These are phyloP conservation scores for Orthonyx spaldingii DNA, from an alignment of 2,113 vertebrate genomes.

Conservation along the genomic window DNA sequence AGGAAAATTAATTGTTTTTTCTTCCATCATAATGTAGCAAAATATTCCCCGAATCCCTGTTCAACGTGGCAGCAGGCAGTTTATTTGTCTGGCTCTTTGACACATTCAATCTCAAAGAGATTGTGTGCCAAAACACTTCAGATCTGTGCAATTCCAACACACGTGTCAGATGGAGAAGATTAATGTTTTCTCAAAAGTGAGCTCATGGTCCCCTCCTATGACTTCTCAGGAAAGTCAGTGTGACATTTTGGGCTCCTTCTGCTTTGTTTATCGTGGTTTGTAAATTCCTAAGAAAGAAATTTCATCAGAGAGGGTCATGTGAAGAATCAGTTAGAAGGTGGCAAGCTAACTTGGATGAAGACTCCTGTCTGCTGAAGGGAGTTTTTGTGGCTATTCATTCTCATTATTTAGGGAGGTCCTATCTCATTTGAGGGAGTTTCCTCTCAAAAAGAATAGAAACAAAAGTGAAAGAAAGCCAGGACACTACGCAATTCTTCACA, in stretches of 20 bases:
- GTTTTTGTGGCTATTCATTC: not conserved
- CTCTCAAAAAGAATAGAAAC: not conserved
- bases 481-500: not conserved
- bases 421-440: not conserved
- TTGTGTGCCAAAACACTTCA: not conserved
- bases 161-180: not conserved
- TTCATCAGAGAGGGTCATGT: not conserved
- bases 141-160: not conserved
- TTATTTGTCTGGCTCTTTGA: not conserved
- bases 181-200: not conserved
- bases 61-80: not conserved
- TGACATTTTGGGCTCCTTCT: not conserved
- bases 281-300: not conserved
- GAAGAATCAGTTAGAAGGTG: not conserved
- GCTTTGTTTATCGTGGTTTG: not conserved
- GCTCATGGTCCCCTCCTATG: not conserved
- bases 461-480: slow-evolving; percentile 11
- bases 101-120: not conserved
- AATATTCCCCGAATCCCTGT: not conserved
- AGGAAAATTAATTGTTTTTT: not conserved
- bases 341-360: not conserved
- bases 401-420: not conserved
- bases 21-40: not conserved
- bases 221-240: not conserved
- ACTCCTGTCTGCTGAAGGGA: not conserved